Evolutionary conservation across 2,888 invertebrate genomes (phyloP), one percentile per base, ranked within the genome.

Genomic region (Megamerina dolium): DNA sequence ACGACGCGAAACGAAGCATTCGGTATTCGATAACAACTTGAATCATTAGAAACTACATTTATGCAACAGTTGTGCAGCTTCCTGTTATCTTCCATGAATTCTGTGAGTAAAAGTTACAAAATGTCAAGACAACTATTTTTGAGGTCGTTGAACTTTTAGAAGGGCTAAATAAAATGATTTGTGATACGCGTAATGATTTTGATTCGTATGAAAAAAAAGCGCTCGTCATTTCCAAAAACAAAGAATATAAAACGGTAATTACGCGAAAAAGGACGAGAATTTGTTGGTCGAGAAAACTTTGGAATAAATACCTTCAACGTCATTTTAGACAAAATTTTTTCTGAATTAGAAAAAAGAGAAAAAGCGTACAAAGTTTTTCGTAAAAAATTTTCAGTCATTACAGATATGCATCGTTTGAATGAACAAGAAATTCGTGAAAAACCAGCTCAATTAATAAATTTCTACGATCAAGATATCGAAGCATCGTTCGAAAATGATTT

Each of bases 221-320:
- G 31, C 31, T 31, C 31, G 31, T 13, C 13, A 13, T 31, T 31
- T 31, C 31, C 31, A 21, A 35, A 35, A 19, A 35, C 16, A 18
- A 17, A 35, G 35, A 35, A 10, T 35, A 35, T 10, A 19, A 36
- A 21, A 21, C 36, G 21, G n/a, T 13, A 17, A 36, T n/a, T 19
- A 36, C 36, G 21, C 36, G 36, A 36, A 36, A 36, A 36, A 19
- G 17, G 36, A 36, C 20, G 23, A 19, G 36, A 26, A 37, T 29
- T 37, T n/a, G 17, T 26, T 27, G 37, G 37, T 16, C 26, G 37
- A 18, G 37, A 37, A 37, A 37, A 37, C 27, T 37, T 37, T 17
- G 29, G 37, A 37, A 27, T 37, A 37, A 37, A 37, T 37, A 37
- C 27, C 29, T 37, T 37, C 29, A 37, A 37, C 18, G 37, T 37